Base-by-base conservation (phyloP, 2,797 vertebrate species). In the Anas acuta region DNA sequence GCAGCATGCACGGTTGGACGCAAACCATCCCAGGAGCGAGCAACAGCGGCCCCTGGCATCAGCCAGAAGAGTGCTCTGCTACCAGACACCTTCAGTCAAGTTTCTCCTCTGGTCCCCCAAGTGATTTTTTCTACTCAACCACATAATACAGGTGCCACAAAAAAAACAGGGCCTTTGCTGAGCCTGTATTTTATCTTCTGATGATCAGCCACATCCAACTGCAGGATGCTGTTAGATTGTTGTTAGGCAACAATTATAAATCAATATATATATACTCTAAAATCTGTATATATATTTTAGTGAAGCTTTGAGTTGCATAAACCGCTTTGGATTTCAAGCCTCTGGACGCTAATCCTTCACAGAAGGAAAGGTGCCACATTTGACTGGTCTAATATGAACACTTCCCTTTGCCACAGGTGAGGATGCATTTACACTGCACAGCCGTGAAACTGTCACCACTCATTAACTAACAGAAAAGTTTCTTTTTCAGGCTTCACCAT, bases 1-100 rank as follows among this genome's bases (percentile, higher is more conserved):
- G 21, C 0, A 58, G 39, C 62, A 54, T 1, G 2, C 0, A 1
- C 39, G 51, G 5, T 28, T 47, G 30, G 28, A 77, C 2, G 23
- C 4, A 17, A 70, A 6, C n/a, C 23, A 39, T 28, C 78, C 58
- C 32, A 53, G 37, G 7, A 9, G 33, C 7, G 32, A 8, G 2
- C 18, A 33, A 15, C 54, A 75, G 21, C 41, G 54, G 7, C 32
- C 14, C 22, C 22, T 39, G 19, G 16, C 37, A 41, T 4, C n/a
- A 69, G 57, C n/a, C 43, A 81, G 47, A 80, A 32, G 54, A 75
- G 26, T 18, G 43, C 10, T 54, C 45, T 67, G 18, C 1, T 7
- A 32, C 23, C 70, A 61, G 67, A 65, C 26, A 4, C 12, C 32
- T 19, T 78, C 54, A 26, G 45, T 6, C 9, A 14, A 69, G 6